Base-by-base conservation (phyloP, 2,113 vertebrate species). In the Tupaia chinensis region DNA sequence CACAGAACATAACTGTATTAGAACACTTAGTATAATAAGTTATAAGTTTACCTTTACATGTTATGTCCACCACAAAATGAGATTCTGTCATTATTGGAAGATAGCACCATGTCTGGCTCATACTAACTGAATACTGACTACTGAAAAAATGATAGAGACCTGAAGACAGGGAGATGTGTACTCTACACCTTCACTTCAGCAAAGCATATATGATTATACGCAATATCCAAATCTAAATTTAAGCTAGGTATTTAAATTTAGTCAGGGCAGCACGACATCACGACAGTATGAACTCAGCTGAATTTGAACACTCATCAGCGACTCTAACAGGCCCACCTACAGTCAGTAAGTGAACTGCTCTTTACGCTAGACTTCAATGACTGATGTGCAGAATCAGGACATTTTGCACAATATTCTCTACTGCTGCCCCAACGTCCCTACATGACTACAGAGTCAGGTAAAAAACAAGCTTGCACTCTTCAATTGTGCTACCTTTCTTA, bases 181-280 rank as follows among this genome's bases (percentile, higher is more conserved):
- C 56, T 69, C 16, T 66, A 60, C 79, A 73, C 53, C 53, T 73
- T 77, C 25, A 72, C 61, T 77, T 34, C 29, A 74, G 34, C 34
- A 32, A 90, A 86, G 86, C 70, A 89, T 29, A 27, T 65, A 79
- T 14, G 2, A 89, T 61, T 53, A 3, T 44, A 86, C 6, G 61
- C 73, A 81, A 86, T 93, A 68, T 80, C 69, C 80, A 69, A 76
- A 58, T 44, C 54, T 79, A 84, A 73, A 14, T 93, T 85, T 91
- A 70, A 80, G 79, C 22, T 93, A 74, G 53, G 10, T 27, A 54
- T 77, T 91, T 83, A 77, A n/a, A 25, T 69, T 34, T 86, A 66
- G 27, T 12, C n/a, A 77, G 4, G 79, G 65, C 65, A 88, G 8
- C 44, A 81, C 27, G 73, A 60, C 27, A 58, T 15, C 74, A 87